These are phyloP conservation scores for Dasysyrphus albostriatus DNA, from an alignment of 2,888 invertebrate genomes.

Conservation along the genomic window DNA sequence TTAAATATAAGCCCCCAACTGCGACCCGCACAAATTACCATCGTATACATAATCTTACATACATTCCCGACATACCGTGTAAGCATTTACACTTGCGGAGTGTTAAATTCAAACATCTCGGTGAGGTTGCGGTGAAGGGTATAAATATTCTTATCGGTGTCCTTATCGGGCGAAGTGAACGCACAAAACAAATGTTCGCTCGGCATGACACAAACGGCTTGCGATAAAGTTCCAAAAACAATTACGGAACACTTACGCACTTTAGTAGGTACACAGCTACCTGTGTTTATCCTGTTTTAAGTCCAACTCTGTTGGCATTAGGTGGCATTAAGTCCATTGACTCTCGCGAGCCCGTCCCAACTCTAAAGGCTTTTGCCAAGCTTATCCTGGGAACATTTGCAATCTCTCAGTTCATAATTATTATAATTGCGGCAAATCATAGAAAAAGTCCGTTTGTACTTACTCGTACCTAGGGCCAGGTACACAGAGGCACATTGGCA, in stretches of 20 bases:
- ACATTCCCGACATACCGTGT: conserved; percentile 53
- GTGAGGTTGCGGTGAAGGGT: background rate
- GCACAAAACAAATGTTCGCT: conserved; percentile 73
- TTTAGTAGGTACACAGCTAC: background rate
- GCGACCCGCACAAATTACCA: conserved; percentile 41
- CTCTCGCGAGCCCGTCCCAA: background rate
- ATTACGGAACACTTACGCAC: conserved; percentile 66
- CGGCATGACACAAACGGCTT: conserved; percentile 71
- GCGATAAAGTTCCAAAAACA: conserved; percentile 66
- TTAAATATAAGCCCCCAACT: conserved; percentile 46
- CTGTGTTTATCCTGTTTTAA: conserved; percentile 31
- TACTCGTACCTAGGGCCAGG: background rate
- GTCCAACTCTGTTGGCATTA: conserved; percentile 7
- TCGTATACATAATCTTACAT: conserved; percentile 13
- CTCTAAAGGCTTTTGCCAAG: background rate
- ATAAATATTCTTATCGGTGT: conserved; percentile 49
- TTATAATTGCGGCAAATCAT: conserved; percentile 72
- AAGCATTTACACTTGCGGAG: conserved; percentile 57
- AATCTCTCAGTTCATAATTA: conserved; percentile 69
- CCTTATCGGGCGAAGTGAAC: conserved; percentile 48
- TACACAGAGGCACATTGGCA: conserved; percentile 11
- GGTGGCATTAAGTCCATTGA: conserved; percentile 27
- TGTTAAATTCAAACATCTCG: conserved; percentile 62
- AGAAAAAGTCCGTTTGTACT: conserved; percentile 42
- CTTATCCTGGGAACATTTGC: conserved; percentile 31